These are phyloP conservation scores for Sphecodes monilicornis DNA, from an alignment of 2,888 invertebrate genomes.

Conservation along the genomic window DNA sequence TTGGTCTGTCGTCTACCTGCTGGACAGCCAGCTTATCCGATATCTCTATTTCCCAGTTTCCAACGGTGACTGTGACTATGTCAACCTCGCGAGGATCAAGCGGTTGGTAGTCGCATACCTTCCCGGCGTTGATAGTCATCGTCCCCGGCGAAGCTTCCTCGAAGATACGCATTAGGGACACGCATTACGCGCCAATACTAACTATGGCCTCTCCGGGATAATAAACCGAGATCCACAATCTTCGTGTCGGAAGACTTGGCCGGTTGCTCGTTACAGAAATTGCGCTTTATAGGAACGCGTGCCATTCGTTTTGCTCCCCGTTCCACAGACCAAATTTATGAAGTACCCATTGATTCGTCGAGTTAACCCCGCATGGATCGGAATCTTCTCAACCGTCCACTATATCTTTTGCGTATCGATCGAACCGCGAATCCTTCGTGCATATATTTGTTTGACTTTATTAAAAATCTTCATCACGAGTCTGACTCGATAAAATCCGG, in stretches of 20 bases:
- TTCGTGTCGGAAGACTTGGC: constrained; percentile 11
- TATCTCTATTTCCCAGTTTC: constrained; percentile 59
- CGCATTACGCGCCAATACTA: constrained; percentile 51
- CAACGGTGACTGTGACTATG: constrained; percentile 31
- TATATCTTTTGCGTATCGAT: background rate
- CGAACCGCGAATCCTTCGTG: background rate
- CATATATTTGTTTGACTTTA: no score
- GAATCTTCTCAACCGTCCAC: background rate
- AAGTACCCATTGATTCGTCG: constrained; percentile 21
- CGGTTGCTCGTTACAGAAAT: constrained; percentile 51
- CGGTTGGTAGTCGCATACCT: constrained; percentile 27
- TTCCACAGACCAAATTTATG: constrained; percentile 14
- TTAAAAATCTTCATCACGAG: no score
- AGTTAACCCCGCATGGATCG: background rate
- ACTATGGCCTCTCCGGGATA: constrained; percentile 24
- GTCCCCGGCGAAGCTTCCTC: constrained; percentile 30
- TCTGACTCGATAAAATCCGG: no score
- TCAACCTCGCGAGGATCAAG: constrained; percentile 32
- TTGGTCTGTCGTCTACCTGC: constrained; percentile 59
- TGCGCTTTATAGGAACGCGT: constrained; percentile 32
- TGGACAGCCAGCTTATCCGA: constrained; percentile 56
- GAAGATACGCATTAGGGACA: constrained; percentile 52
- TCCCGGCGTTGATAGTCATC: constrained; percentile 39
- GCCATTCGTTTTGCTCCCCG: constrained; percentile 19
- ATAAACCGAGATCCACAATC: constrained; percentile 51